Conservation (phyloP, 2,797 vertebrate species). For the Oryzias sinensis region DNA sequence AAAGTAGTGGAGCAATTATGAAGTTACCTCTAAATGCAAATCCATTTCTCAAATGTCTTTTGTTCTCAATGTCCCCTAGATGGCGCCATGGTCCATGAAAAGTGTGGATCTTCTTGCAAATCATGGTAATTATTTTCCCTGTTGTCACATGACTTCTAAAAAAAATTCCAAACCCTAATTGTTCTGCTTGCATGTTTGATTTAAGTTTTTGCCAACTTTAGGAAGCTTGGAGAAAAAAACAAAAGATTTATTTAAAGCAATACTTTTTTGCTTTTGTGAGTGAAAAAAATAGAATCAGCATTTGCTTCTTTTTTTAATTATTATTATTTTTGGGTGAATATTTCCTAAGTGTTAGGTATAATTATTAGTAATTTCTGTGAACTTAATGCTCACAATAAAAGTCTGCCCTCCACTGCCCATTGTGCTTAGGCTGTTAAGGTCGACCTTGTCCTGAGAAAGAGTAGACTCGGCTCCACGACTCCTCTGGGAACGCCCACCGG, state of each 20-base stretch:
- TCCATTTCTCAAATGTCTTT: not conserved
- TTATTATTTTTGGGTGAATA: not conserved
- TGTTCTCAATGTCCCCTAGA: slow-evolving; percentile 64
- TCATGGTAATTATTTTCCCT: too few species aligned
- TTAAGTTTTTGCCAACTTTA: too few species aligned
- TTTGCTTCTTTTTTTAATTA: slow-evolving; percentile 2
- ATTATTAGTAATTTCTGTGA: too few species aligned
- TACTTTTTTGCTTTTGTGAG: too few species aligned
- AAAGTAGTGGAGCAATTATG: not conserved
- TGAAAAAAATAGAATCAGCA: not conserved
- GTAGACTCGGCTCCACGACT: slow-evolving; percentile 73
- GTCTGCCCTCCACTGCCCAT: slow-evolving; percentile 40
- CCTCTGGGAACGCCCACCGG: slow-evolving; percentile 79
- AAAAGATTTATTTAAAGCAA: too few species aligned
- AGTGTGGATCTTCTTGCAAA: slow-evolving; percentile 43
- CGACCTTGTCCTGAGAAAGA: slow-evolving; percentile 86
- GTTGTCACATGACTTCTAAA: slow-evolving; percentile 43
- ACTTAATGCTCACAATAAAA: slow-evolving; percentile 23
- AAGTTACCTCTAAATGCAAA: not conserved
- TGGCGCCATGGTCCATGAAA: slow-evolving; percentile 79
- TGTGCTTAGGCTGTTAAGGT: slow-evolving; percentile 42
- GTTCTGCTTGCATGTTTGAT: slow-evolving; percentile 15
- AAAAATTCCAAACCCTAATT: slow-evolving; percentile 49
- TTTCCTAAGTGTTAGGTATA: too few species aligned
- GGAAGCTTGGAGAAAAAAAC: too few species aligned